Evolutionary conservation across 2,797 vertebrate genomes (phyloP), one percentile per base, ranked within the genome.

Genomic region (Schizothorax lantsangensis): DNA sequence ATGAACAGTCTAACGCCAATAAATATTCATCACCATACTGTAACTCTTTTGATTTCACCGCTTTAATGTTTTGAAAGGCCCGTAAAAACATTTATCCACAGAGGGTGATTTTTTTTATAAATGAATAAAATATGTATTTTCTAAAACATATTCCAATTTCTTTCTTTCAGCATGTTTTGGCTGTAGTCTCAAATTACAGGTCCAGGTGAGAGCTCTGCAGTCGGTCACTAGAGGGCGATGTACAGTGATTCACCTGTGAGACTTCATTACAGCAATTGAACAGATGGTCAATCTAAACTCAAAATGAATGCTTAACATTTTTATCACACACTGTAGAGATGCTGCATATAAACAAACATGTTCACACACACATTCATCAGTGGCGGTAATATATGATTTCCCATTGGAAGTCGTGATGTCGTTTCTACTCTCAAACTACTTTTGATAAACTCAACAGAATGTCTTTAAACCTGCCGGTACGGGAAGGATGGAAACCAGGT

Each of bases 211-310:
- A 33, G 6, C 36, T 2, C 8, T 2, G 3, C 19, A 36, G 3
- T 78, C 23, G 9, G 45, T 30, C 87, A 85, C 85, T 73, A 88
- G 89, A 87, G 80, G 75, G 69, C 26, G 75, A 30, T 71, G 57
- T 85, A 43, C 30, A 49, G 9, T 6, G 33, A 15, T 80, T 26
- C 43, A 87, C 83, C 62, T 87, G 84, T 71, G 21, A 72, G 7
- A 15, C 36, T 49, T 73, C 47, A 7, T 52, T 66, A 73, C 33
- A 84, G 33, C 64, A 68, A 36, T 19, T 19, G 6, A 68, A 57
- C 47, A 77, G 33, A 21, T 11, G 17, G 84, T 91, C 88, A 92
- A 91, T 92, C 88, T 83, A 45, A 49, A 66, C 57, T 84, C 8
- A 52, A 66, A 73, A 40, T 71, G 0, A 57, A 64, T 49, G 30